A percentile compares a stretch with the other conserved stretches of the same genome.
These are phyloP conservation scores for Ellobius talpinus DNA, from an alignment of 2,113 vertebrate genomes.

Conservation along the genomic window DNA sequence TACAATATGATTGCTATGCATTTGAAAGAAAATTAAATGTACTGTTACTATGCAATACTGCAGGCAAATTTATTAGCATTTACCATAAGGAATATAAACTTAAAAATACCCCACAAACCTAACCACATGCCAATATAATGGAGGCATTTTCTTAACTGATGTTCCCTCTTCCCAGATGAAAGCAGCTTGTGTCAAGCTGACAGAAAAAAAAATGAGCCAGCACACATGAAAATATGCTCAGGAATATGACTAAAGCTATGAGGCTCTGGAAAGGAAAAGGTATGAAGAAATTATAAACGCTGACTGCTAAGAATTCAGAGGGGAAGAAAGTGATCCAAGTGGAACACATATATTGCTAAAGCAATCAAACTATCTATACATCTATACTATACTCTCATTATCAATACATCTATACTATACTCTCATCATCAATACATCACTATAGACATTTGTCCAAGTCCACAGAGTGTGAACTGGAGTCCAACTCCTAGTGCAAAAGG, in stretches of 20 bases:
- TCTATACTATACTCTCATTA: not conserved
- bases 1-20: not conserved
- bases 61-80: not conserved
- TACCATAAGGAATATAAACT: not conserved
- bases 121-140: not conserved
- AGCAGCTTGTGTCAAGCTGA: not conserved
- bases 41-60: not conserved
- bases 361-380: not conserved
- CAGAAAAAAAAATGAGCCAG: not conserved
- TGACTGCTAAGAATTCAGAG: not conserved
- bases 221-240: not conserved
- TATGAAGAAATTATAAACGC: not conserved
- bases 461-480: not conserved
- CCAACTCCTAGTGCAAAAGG: not conserved
- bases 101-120: not conserved
- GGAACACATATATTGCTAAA: not conserved
- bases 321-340: not conserved
- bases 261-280: constrained; percentile 9
- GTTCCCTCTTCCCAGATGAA: not conserved
- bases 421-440: not conserved
- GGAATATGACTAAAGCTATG: not conserved
- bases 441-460: not conserved
- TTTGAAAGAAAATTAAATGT: not conserved
- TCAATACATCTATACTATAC: not conserved
- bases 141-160: not conserved